Percentiles rank a stretch among this genome's conserved stretches.
phyloP scores from a whole-genome alignment of 2,888 invertebrate genomes.

The Agrotis exclamationis region DNA sequence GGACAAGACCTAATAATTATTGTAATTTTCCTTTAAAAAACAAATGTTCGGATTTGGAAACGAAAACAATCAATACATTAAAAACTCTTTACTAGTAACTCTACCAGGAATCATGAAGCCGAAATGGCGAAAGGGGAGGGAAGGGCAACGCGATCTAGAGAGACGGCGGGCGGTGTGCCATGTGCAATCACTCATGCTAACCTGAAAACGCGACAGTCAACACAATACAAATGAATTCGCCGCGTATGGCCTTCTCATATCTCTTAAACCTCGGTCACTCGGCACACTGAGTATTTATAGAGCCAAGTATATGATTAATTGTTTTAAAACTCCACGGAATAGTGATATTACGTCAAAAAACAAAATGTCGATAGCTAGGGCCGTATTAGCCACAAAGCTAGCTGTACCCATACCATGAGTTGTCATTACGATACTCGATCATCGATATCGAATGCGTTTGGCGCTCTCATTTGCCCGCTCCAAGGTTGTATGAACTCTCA shows the following conservation, averaged over 20 bases:
- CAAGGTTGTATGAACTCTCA: too few relatives aligned
- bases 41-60: neutral
- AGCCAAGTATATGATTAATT: slow-evolving; percentile 68
- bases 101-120: slow-evolving; percentile 9
- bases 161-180: slow-evolving; percentile 22
- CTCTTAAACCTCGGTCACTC: slow-evolving; percentile 72
- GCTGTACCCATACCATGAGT: too few relatives aligned
- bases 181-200: slow-evolving; percentile 28
- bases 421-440: too few relatives aligned
- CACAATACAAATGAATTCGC: slow-evolving; percentile 86
- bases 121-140: slow-evolving; percentile 27
- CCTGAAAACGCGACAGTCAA: slow-evolving; percentile 66
- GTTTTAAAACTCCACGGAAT: slow-evolving; percentile 77
- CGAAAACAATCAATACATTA: slow-evolving; percentile 13
- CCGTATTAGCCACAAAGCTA: neutral
- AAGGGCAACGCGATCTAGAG: slow-evolving; percentile 3
- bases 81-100: slow-evolving; percentile 3
- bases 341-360: slow-evolving; percentile 63
- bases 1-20: neutral
- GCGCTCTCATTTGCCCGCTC: too few relatives aligned
- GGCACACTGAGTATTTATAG: slow-evolving; percentile 83
- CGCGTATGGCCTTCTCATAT: slow-evolving; percentile 71
- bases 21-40: neutral
- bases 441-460: too few relatives aligned
- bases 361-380: slow-evolving; percentile 1